Conservation (phyloP, 2,888 invertebrate genomes). For the Antitype chi region DNA sequence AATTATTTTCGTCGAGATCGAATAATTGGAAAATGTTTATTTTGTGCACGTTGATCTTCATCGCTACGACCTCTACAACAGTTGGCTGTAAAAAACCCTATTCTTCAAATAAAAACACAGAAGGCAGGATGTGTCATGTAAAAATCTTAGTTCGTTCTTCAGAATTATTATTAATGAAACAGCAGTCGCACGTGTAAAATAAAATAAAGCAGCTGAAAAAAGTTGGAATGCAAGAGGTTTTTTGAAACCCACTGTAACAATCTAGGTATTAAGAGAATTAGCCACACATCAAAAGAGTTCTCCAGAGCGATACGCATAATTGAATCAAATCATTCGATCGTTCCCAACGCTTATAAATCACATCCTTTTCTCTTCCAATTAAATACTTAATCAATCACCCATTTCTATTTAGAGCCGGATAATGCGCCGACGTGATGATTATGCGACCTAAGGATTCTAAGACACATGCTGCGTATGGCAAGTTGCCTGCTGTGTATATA, state of each 20-base stretch:
- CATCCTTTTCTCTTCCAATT: slow-evolving; percentile 25
- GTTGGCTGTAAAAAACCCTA: slow-evolving; percentile 16
- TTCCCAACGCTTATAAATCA: background rate
- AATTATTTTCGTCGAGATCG: slow-evolving; percentile 40
- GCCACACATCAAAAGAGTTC: background rate
- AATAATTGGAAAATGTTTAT: slow-evolving; percentile 39
- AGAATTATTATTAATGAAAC: slow-evolving; percentile 24
- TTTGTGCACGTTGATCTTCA: slow-evolving; percentile 35
- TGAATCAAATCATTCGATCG: background rate
- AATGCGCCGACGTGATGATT: slow-evolving; percentile 52
- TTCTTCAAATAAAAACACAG: slow-evolving; percentile 11
- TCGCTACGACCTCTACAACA: slow-evolving; percentile 24
- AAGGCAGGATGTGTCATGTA: slow-evolving; percentile 7
- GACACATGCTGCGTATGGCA: slow-evolving; percentile 53
- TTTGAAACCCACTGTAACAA: background rate
- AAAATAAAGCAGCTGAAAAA: background rate
- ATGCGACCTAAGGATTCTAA: slow-evolving; percentile 43
- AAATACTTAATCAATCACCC: slow-evolving; percentile 45
- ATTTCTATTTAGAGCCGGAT: slow-evolving; percentile 43
- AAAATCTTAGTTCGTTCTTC: slow-evolving; percentile 19
- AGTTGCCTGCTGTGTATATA: slow-evolving; percentile 58
- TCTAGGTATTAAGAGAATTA: background rate
- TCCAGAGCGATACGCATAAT: background rate
- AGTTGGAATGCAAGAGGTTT: background rate
- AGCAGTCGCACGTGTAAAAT: background rate